Conservation (phyloP, 1,140 invertebrate genomes). For the Pseudobourletiella spinata region DNA sequence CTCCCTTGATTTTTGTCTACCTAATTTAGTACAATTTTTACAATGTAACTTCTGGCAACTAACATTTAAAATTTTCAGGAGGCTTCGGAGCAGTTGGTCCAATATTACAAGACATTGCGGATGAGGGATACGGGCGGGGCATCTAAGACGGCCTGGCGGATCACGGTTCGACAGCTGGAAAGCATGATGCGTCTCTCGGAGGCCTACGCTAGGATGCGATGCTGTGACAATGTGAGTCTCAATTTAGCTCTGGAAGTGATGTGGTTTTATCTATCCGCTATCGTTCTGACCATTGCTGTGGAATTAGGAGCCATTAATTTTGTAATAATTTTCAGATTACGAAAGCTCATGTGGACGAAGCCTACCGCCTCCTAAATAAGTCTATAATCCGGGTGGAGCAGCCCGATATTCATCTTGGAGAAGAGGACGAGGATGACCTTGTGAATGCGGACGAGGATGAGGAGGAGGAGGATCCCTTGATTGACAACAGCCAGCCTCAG, state of each 20-base stretch:
- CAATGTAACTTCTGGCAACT: neutral
- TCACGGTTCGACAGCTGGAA: conserved; percentile 98
- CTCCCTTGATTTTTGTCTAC: conserved; percentile 21
- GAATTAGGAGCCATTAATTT: too few species aligned
- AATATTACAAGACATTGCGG: conserved; percentile 78
- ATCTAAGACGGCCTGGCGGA: conserved; percentile 72
- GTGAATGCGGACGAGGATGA: conserved; percentile 36
- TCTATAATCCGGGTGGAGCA: conserved; percentile 97
- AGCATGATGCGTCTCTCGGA: conserved; percentile 94
- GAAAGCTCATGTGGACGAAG: conserved; percentile 84
- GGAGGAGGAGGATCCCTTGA: conserved; percentile 6
- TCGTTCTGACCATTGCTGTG: too few species aligned
- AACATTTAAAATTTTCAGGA: conserved; percentile 47
- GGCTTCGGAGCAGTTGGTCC: conserved; percentile 72
- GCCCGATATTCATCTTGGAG: conserved; percentile 85
- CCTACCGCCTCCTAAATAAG: conserved; percentile 88
- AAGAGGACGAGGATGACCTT: conserved; percentile 45
- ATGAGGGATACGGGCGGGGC: conserved; percentile 66
- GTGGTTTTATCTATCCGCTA: too few species aligned
- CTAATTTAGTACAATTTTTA: neutral
- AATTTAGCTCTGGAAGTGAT: too few species aligned
- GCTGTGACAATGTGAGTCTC: conserved; percentile 68
- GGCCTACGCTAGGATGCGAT: conserved; percentile 92
- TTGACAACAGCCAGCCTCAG: conserved; percentile 9
- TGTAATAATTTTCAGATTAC: conserved; percentile 53